Conservation (phyloP, 2,888 invertebrate genomes). For the Ecliptopera silaceata region DNA sequence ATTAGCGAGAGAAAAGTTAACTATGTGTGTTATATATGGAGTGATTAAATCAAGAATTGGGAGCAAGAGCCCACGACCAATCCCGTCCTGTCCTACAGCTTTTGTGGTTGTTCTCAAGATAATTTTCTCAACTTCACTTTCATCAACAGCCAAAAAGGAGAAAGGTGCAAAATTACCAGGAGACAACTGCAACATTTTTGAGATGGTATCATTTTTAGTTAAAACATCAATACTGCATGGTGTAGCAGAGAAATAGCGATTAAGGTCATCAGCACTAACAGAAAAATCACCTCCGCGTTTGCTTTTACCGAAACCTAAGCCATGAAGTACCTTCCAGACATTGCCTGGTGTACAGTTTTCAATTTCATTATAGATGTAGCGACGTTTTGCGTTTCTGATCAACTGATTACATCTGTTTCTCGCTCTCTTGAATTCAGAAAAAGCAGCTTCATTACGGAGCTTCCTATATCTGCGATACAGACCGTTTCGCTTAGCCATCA, state of each 20-base stretch:
- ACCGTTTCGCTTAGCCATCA: not conserved
- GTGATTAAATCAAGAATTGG: not conserved
- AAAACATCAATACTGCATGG: not conserved
- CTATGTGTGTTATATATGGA: not conserved
- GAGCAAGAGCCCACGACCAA: not conserved
- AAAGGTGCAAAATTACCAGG: not conserved
- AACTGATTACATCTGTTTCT: slow-evolving; percentile 1
- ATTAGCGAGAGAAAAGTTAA: not conserved
- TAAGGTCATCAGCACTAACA: not conserved
- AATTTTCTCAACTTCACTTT: not conserved
- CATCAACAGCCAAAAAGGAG: not conserved
- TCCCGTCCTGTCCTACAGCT: not conserved
- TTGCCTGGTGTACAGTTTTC: not conserved
- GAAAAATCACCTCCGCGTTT: not conserved
- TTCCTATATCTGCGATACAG: not conserved
- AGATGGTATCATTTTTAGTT: not conserved
- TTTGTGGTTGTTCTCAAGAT: not conserved
- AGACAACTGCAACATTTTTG: not conserved
- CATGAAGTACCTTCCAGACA: not conserved
- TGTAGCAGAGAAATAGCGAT: not conserved
- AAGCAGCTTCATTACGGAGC: not conserved
- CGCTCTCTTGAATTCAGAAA: not conserved
- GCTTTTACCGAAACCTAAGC: not conserved
- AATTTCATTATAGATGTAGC: not conserved
- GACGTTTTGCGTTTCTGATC: slow-evolving; percentile 1